A percentile compares a stretch with the other conserved stretches of the same genome.
Conservation (phyloP, 2,888 invertebrate genomes). For the Yponomeuta plumbellus region DNA sequence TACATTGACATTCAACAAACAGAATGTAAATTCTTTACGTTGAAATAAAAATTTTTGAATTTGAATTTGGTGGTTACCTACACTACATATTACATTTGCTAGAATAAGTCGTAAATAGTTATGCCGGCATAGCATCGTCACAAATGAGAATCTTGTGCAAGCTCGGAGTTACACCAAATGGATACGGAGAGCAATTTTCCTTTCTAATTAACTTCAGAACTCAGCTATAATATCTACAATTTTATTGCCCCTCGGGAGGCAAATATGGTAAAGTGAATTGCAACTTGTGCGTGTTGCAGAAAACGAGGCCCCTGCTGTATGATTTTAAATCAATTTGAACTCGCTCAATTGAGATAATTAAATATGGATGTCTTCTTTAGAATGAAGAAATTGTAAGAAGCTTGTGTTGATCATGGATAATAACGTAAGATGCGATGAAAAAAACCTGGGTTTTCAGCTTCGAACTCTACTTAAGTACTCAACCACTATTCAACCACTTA, state of each 20-base stretch:
- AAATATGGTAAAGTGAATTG: not conserved
- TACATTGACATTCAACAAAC: too few species aligned
- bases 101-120: not conserved
- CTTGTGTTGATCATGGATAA: too few species aligned
- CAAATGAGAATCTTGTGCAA: not conserved
- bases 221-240: not conserved
- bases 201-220: conserved; percentile 1
- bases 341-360: too few species aligned
- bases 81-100: not conserved
- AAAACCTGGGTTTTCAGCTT: not conserved
- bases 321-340: too few species aligned
- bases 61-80: too few species aligned
- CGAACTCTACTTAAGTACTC: not conserved
- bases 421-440: too few species aligned
- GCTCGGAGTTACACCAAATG: not conserved
- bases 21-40: too few species aligned
- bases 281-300: not conserved
- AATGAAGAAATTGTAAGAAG: too few species aligned
- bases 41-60: too few species aligned
- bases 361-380: too few species aligned
- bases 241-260: not conserved
- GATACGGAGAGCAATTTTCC: not conserved
- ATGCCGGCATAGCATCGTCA: not conserved
- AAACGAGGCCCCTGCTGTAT: too few species aligned
- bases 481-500: not conserved